phyloP scores from a whole-genome alignment of 2,888 invertebrate species.

The Cheiracanthium punctorium region DNA sequence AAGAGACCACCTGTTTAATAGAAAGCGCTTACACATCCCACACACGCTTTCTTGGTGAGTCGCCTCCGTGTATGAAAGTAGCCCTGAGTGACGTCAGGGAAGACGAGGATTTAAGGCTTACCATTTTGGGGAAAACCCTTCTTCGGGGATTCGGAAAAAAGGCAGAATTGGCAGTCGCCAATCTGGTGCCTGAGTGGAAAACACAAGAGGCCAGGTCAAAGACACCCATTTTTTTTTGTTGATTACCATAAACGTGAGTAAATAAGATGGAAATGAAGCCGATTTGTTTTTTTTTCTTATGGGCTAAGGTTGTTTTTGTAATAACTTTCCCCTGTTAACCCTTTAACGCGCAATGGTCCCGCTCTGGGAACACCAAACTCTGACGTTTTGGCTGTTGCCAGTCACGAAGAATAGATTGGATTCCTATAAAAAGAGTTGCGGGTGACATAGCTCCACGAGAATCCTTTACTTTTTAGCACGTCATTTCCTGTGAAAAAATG shows the following conservation, averaged over 20 bases:
- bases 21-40: neutral
- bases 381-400: no score
- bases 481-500: no score
- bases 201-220: neutral
- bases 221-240: neutral
- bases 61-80: constrained; percentile 48
- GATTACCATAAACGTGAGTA: neutral
- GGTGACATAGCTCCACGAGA: no score
- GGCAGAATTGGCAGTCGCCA: neutral
- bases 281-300: no score
- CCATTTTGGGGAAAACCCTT: constrained; percentile 12
- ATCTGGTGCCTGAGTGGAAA: neutral
- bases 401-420: no score
- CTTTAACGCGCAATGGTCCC: no score
- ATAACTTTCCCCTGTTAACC: no score
- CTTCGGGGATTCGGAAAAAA: neutral
- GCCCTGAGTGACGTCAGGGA: constrained; percentile 13
- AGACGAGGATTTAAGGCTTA: neutral
- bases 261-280: neutral
- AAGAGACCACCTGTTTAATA: constrained; percentile 3
- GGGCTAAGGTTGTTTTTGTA: no score
- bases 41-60: neutral
- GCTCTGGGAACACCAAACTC: no score
- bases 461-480: no score
- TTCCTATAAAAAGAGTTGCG: no score